Conservation (phyloP, 2,113 vertebrate genomes). For the Xenopus borealis region DNA sequence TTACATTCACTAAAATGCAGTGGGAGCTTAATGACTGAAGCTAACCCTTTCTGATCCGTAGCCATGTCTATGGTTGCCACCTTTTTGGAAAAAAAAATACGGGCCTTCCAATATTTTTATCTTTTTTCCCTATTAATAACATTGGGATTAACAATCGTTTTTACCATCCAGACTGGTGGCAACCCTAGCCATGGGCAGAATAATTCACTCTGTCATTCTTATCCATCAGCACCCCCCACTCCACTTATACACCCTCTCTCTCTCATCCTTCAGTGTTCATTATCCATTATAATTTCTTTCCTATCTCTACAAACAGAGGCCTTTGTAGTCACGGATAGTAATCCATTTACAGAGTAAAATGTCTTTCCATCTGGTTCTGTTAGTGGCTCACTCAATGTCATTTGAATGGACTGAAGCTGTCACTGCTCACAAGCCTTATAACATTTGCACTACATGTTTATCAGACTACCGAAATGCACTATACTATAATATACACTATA, state of each 20-base stretch:
- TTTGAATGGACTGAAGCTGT: not conserved
- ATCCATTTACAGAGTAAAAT: constrained; percentile 36
- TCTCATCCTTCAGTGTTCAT: not conserved
- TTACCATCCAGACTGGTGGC: too few species aligned
- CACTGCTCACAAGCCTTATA: not conserved
- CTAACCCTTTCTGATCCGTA: not conserved
- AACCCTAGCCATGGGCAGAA: too few species aligned
- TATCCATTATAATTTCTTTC: not conserved
- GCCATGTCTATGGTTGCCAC: too few species aligned
- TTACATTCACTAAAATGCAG: too few species aligned
- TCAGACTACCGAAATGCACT: too few species aligned
- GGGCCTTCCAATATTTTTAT: too few species aligned
- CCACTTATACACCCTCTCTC: not conserved
- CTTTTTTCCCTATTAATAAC: too few species aligned
- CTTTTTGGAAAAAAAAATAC: too few species aligned
- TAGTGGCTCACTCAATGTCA: constrained; percentile 13
- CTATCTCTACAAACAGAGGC: constrained; percentile 10
- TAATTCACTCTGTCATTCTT: not conserved
- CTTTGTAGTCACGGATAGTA: constrained; percentile 39
- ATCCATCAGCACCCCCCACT: not conserved
- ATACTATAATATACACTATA: too few species aligned
- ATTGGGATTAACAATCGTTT: too few species aligned
- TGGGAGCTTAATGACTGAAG: too few species aligned
- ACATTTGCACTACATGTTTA: too few species aligned
- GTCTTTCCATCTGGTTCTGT: constrained; percentile 26